Evolutionary conservation across 2,888 invertebrate species (phyloP).

Genomic region (Caenorhabditis sinica): DNA sequence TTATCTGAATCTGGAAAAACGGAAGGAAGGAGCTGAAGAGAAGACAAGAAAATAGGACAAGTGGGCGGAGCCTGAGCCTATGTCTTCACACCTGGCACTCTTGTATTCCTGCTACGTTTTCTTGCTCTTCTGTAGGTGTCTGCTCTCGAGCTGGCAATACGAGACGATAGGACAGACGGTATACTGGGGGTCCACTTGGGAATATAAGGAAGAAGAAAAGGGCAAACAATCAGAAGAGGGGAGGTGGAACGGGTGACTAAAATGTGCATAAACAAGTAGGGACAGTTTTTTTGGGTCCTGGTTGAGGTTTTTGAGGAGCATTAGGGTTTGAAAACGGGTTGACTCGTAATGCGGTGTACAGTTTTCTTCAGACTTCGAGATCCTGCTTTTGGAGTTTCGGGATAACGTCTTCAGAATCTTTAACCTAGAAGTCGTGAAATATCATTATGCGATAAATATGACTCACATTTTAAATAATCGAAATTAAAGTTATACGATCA

Average conservation of each 20-base stretch:
- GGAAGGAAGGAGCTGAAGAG: slow-evolving; percentile 42
- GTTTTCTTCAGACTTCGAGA: too few relatives aligned
- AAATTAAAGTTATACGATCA: too few relatives aligned
- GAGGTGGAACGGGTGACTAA: slow-evolving; percentile 29
- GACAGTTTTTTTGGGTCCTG: neutral
- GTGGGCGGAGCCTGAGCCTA: neutral
- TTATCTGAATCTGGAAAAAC: slow-evolving; percentile 53
- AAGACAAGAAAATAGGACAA: slow-evolving; percentile 58
- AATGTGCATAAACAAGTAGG: slow-evolving; percentile 46
- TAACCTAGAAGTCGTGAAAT: too few relatives aligned
- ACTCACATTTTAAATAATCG: too few relatives aligned
- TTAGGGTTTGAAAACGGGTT: neutral
- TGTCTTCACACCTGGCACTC: slow-evolving; percentile 55
- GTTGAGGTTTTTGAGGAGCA: neutral
- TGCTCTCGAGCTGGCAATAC: slow-evolving; percentile 59
- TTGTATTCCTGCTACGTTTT: neutral
- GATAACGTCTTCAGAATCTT: too few relatives aligned
- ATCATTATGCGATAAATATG: too few relatives aligned
- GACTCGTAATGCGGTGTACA: too few relatives aligned
- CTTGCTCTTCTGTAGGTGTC: slow-evolving; percentile 14
- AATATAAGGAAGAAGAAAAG: slow-evolving; percentile 24
- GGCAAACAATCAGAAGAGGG: slow-evolving; percentile 52
- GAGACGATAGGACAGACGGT: slow-evolving; percentile 53
- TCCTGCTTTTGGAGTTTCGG: too few relatives aligned
- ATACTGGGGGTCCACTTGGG: slow-evolving; percentile 43